Base-by-base conservation (phyloP, 2,113 vertebrate species). In the Psettodes erumei region DNA sequence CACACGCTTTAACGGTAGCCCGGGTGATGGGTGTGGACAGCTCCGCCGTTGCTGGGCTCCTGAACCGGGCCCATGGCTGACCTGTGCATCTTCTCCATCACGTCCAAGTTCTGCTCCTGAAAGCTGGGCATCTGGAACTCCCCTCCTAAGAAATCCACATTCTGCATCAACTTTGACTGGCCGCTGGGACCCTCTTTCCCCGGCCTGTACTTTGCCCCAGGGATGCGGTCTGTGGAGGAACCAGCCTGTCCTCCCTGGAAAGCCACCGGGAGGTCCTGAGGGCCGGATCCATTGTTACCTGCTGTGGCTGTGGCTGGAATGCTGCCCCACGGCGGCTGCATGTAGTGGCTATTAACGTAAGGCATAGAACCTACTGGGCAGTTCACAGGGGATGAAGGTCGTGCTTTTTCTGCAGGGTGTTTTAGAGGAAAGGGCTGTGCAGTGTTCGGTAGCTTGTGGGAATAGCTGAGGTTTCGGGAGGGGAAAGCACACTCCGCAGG, bases 81-180 rank as follows among this genome's bases (percentile, higher is more conserved):
- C 88, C 96, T 94, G 90, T 96, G 96, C 88, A 96, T 93, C 92
- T 97, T 98, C 74, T 94, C 95, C 87, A 96, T 93, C 91, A 94
- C 84, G 2, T 93, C 94, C 91, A 96, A 91, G 90, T 95, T 96
- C 92, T 96, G 97, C 89, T 98, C 97, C 90, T 96, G 93, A 89
- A 97, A 98, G 92, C 95, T 93, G 87, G 96, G 94, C 87, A 96
- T 94, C 91, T 96, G 96, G 92, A 96, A 97, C 92, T 97, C 96
- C 85, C 94, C 96, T 40, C 92, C 91, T 77, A 98, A 91, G 94
- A 97, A 99, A 93, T 98, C 97, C 95, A 96, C 90, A 48, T 94
- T 96, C 91, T 95, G 96, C 93, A 97, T 94, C 94, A 97, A 54
- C 91, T 94, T 95, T 62, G 95, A 91, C 90, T 95, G 96, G 78